Base-by-base conservation (phyloP, 1,140 invertebrate genomes). In the Calliphora vicina region DNA sequence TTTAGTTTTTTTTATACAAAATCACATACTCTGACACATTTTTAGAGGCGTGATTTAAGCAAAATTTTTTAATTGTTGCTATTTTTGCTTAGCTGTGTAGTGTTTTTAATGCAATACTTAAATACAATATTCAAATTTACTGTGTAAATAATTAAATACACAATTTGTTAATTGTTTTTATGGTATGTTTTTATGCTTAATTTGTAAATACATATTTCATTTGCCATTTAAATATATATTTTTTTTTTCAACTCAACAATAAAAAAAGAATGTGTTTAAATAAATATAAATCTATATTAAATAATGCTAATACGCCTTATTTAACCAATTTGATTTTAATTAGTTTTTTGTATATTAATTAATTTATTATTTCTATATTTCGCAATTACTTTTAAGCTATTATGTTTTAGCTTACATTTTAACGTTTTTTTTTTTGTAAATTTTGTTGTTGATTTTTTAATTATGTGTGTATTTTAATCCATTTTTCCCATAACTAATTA, bases 401-500 rank as follows among this genome's bases (percentile, higher is more conserved):
- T 57, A 2, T 57, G 0, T 57, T 57, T n/a, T 57, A 17, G 15
- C n/a, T 57, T 57, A 17, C 13, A 17, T 15, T 57, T n/a, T 67
- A 23, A 23, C 20, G 13, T 61, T 61, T 61, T 67, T 67, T 67
- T 67, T 23, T 23, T 25, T 67, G 17, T 67, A 61, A 61, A 13
- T 5, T 17, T n/a, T 57, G 13, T 67, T 10, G 23, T 25, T 23
- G 20, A 67, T 67, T 67, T 8, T 23, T 1, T 67, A 67, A 67
- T 67, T 67, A 10, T 67, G 61, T 25, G n/a, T 67, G 17, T 17
- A 57, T 67, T 67, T 67, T 67, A 67, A 67, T 67, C 61, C 61
- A 67, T 67, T 67, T 67, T 67, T 67, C 20, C 61, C 61, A 67
- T 67, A 67, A 67, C 61, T 67, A 67, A 67, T 67, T 67, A 67